Conservation (phyloP, 2,888 invertebrate genomes). For the Nomada lathburiana region DNA sequence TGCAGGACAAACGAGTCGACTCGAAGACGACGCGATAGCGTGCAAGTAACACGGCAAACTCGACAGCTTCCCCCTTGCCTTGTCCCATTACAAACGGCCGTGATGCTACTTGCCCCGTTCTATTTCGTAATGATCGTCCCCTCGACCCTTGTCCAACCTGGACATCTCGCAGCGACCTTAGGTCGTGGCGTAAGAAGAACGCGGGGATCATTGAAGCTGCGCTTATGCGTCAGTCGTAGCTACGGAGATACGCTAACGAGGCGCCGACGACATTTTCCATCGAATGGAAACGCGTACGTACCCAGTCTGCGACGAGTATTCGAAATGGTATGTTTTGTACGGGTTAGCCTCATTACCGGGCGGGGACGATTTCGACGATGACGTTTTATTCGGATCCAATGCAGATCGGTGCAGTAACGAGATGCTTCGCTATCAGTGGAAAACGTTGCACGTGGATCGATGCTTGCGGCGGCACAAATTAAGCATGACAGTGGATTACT, state of each 20-base stretch:
- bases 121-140: conserved; percentile 49
- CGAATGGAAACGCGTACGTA: conserved; percentile 50
- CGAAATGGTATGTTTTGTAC: conserved; percentile 14
- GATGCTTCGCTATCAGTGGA: neutral
- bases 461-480: neutral
- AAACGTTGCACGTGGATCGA: neutral
- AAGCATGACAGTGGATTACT: neutral
- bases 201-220: conserved; percentile 36
- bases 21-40: conserved; percentile 54
- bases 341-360: conserved; percentile 22
- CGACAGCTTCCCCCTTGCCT: conserved; percentile 26
- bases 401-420: neutral
- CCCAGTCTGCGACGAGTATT: neutral
- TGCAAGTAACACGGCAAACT: conserved; percentile 60
- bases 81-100: conserved; percentile 53
- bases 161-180: conserved; percentile 21
- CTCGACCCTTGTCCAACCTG: conserved; percentile 3
- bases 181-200: conserved; percentile 22
- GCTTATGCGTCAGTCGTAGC: conserved; percentile 44
- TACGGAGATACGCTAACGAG: conserved; percentile 65
- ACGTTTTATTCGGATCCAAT: conserved; percentile 20
- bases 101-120: conserved; percentile 24
- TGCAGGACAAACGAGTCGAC: conserved; percentile 4
- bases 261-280: conserved; percentile 60
- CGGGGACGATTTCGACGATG: neutral